phyloP scores from a whole-genome alignment of 1,140 invertebrate genomes.

The Drosophila rhopaloa region DNA sequence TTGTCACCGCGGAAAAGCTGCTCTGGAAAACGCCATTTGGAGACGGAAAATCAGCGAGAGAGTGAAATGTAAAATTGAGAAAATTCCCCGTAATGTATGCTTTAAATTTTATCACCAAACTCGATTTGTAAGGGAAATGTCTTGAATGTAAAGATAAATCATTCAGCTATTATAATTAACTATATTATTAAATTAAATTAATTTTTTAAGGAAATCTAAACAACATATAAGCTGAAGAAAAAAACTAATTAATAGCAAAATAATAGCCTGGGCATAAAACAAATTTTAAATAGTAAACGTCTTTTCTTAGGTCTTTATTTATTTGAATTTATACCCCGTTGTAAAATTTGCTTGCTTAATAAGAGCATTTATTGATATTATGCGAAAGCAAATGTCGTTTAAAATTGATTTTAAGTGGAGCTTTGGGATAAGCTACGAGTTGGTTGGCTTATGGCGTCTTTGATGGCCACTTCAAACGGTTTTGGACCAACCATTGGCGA shows the following conservation, averaged over 20 bases:
- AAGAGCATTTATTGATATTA: too few relatives aligned
- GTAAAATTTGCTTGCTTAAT: too few relatives aligned
- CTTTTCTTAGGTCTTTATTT: too few relatives aligned
- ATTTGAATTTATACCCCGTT: too few relatives aligned
- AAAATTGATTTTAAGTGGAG: neutral
- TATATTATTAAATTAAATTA: too few relatives aligned
- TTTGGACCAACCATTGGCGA: constrained; percentile 3
- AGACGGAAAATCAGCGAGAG: too few relatives aligned
- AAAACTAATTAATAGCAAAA: neutral
- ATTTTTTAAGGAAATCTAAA: neutral
- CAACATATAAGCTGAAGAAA: neutral
- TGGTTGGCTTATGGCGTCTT: constrained; percentile 10
- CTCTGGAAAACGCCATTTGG: neutral
- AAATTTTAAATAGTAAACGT: too few relatives aligned
- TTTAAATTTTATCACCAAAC: constrained; percentile 3
- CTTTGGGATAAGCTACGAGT: neutral
- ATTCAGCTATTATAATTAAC: neutral
- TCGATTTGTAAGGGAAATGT: neutral
- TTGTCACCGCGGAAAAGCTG: constrained; percentile 48
- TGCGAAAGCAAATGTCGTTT: neutral
- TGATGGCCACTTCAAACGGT: constrained; percentile 28
- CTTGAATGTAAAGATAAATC: neutral
- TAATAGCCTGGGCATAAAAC: too few relatives aligned
- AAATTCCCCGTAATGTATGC: constrained; percentile 16
- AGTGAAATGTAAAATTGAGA: neutral